Base-by-base conservation (phyloP, 2,888 invertebrate genomes). In the Glaucopsyche alexis region DNA sequence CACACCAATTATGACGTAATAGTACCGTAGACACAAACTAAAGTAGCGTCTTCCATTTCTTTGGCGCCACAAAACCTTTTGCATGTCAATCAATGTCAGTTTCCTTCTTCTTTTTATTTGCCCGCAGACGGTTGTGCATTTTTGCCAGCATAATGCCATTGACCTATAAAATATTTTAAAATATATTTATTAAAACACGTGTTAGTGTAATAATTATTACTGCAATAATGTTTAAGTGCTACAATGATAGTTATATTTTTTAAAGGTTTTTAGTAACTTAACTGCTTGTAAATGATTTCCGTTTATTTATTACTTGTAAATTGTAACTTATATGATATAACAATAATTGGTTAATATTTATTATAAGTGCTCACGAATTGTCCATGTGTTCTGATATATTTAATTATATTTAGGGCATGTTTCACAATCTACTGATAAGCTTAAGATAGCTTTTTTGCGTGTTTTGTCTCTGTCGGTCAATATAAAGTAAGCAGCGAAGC, bases 1-100 rank as follows among this genome's bases (percentile, higher is more conserved):
- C 42, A 66, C 16, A 16, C 66, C 66, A 66, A 66, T 65, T 65
- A 65, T 65, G 42, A n/a, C 40, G 66, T 45, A 66, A n/a, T n/a
- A n/a, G n/a, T 40, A 40, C n/a, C 14, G 11, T 65, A 42, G 65
- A 65, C 45, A 45, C n/a, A n/a, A n/a, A n/a, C n/a, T 45, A 66
- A 64, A 42, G 45, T 55, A 55, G 55, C 4, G 9, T 60, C 60
- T 29, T 29, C 19, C 45, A 45, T 66, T 47, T 29, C 16, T 69
- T 69, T 69, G 45, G 47, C 69, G 29, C 69, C 29, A 49, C 19
- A 69, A 69, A 49, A 69, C 14, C 47, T 45, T 69, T 49, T 47
- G 14, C 69, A 47, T 69, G 49, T 69, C 69, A 69, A 69, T 69
- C 69, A 69, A 49, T 14, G 49, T 69, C 69, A 69, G 49, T 29